Percentiles rank a stretch among this genome's conserved stretches.
Evolutionary conservation across 2,888 invertebrate species (phyloP).

Genomic region (Trachelus tabidus): DNA sequence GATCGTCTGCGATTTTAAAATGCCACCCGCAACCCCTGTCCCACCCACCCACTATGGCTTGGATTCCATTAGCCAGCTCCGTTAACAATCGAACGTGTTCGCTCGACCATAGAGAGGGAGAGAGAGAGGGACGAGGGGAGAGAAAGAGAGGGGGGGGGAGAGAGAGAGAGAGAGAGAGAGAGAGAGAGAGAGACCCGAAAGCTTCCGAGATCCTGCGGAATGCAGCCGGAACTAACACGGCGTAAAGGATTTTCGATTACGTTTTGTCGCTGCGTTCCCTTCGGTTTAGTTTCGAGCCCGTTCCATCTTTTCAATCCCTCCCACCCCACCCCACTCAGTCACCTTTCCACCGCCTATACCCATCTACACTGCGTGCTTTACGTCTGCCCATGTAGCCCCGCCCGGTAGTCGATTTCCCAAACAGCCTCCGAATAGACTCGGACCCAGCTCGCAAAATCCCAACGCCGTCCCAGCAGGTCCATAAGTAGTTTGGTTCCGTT

Average conservation of each 20-base stretch:
- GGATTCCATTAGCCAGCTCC: slow-evolving; percentile 39
- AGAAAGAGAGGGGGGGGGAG: slow-evolving; percentile 20
- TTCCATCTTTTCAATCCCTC: slow-evolving; percentile 9
- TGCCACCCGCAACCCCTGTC: background rate
- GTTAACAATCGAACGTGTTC: slow-evolving; percentile 44
- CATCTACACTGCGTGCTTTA: too few species aligned
- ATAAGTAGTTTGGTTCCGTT: too few species aligned
- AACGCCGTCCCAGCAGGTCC: too few species aligned
- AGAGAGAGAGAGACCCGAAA: slow-evolving; percentile 4
- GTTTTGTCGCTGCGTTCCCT: slow-evolving; percentile 31
- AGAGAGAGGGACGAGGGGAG: slow-evolving; percentile 16
- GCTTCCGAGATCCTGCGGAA: slow-evolving; percentile 7
- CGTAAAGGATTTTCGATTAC: slow-evolving; percentile 48
- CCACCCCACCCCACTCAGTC: slow-evolving; percentile 10
- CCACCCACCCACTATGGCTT: background rate
- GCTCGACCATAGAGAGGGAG: slow-evolving; percentile 32
- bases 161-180: slow-evolving; percentile 3
- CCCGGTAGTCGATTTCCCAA: too few species aligned
- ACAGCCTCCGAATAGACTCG: too few species aligned
- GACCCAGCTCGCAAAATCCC: too few species aligned
- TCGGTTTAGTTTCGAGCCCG: slow-evolving; percentile 20
- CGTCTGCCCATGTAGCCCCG: too few species aligned
- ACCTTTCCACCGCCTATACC: background rate
- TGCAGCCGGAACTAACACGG: slow-evolving; percentile 18
- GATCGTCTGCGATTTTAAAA: background rate